A percentile compares a stretch with the other conserved stretches of the same genome.
Evolutionary conservation across 2,888 invertebrate species (phyloP).

Genomic region (Arctia plantaginis): DNA sequence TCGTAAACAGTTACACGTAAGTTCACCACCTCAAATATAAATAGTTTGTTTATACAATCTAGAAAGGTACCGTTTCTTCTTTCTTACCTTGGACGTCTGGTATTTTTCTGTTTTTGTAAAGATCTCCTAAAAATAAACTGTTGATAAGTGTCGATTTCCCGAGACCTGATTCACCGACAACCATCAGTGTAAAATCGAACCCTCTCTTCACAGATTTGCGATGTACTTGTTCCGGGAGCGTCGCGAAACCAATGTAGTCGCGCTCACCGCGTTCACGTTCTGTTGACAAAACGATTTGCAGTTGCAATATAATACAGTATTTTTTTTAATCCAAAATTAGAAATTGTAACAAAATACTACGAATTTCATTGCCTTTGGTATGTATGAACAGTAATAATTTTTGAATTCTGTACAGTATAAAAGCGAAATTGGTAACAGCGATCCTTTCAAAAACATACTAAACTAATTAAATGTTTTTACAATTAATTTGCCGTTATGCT

Average conservation of each 20-base stretch:
- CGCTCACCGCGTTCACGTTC: conserved; percentile 88
- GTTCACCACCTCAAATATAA: background rate
- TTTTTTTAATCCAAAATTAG: background rate
- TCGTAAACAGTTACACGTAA: background rate
- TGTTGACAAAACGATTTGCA: conserved; percentile 52
- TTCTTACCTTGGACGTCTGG: conserved; percentile 89
- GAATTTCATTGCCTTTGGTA: background rate
- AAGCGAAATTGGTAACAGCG: background rate
- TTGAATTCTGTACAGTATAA: background rate
- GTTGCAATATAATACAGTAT: background rate
- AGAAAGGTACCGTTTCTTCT: background rate
- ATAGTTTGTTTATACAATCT: conserved; percentile 13
- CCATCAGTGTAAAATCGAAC: conserved; percentile 98
- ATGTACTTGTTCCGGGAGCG: conserved; percentile 98
- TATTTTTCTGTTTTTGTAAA: conserved; percentile 94
- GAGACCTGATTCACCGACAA: conserved; percentile 97
- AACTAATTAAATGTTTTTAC: background rate
- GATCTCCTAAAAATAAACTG: conserved; percentile 96
- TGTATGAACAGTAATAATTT: background rate
- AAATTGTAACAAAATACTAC: background rate
- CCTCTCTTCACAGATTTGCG: conserved; percentile 98
- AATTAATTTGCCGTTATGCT: background rate
- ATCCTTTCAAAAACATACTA: background rate
- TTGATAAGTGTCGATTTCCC: conserved; percentile 98
- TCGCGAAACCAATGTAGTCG: conserved; percentile 97